Percentiles rank a stretch among this genome's conserved stretches.
Conservation (phyloP, 2,888 invertebrate genomes). For the Nomada fucata region DNA sequence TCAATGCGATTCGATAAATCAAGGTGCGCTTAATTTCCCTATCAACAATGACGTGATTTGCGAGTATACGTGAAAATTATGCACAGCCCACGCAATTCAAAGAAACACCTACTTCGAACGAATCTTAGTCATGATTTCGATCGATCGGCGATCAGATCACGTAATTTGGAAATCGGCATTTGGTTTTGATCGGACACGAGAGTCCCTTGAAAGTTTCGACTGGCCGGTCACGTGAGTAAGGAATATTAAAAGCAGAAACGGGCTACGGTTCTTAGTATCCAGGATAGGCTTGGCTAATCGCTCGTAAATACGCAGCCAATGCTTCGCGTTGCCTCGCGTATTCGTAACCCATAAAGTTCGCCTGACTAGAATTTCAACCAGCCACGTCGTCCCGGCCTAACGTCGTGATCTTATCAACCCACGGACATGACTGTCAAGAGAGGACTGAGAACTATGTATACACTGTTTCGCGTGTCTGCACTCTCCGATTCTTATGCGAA, state of each 20-base stretch:
- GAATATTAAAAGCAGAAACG: slow-evolving; percentile 36
- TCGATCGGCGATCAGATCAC: slow-evolving; percentile 12
- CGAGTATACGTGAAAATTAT: not conserved
- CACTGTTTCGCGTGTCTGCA: slow-evolving; percentile 41
- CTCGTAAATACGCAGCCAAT: slow-evolving; percentile 69
- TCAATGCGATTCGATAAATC: too few species aligned
- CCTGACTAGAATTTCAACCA: slow-evolving; percentile 73
- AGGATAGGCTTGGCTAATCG: slow-evolving; percentile 64
- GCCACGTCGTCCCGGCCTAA: slow-evolving; percentile 47
- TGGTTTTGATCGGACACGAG: slow-evolving; percentile 11
- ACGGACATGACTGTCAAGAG: slow-evolving; percentile 38
- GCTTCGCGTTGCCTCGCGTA: slow-evolving; percentile 56
- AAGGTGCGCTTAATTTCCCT: not conserved
- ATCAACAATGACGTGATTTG: accelerated
- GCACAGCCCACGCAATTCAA: not conserved
- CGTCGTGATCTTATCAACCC: slow-evolving; percentile 68
- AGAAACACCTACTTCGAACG: not conserved
- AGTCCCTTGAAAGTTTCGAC: slow-evolving; percentile 40
- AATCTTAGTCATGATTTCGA: not conserved
- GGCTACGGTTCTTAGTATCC: slow-evolving; percentile 51
- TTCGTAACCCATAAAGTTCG: slow-evolving; percentile 71
- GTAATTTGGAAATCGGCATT: slow-evolving; percentile 32
- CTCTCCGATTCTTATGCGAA: slow-evolving; percentile 20
- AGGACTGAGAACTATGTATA: slow-evolving; percentile 20
- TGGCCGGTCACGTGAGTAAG: slow-evolving; percentile 28